Base-by-base conservation (phyloP, 2,113 vertebrate genomes). In the Mesembrinibis cayennensis region DNA sequence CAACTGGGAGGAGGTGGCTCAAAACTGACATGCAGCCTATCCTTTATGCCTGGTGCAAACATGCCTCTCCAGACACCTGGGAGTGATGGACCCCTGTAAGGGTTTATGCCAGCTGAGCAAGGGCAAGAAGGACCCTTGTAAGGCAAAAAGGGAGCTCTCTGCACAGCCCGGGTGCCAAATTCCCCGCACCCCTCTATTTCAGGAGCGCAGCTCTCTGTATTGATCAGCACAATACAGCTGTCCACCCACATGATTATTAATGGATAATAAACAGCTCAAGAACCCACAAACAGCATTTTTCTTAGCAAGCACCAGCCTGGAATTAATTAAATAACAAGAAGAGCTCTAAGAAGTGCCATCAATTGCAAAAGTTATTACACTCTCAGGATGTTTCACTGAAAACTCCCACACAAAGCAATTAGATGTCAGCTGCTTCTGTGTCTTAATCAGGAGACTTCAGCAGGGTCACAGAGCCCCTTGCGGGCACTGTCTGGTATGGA, bases 241-340 rank as follows among this genome's bases (percentile, higher is more conserved):
- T 93, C 95, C 91, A 38, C 91, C 87, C 86, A 81, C 63, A 0
- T 29, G 32, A 23, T 82, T 93, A 87, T 80, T 93, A 82, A 96
- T 59, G 74, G 78, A 30, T 91, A 93, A 87, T 80, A 82, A 96
- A 73, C 70, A 86, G 63, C 78, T 83, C 66, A 16, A 83, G 77
- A 16, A 83, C 13, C 47, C 55, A 82, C 50, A 78, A 93, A 78
- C 74, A 85, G 45, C 56, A 94, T 90, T 96, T 95, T 86, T 88
- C 91, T 81, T 79, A 74, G 45, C 12, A 76, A 92, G 79, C 22
- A 49, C 18, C 72, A 93, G 56, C n/a, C 72, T 82, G 49, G 66
- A 93, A 95, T 94, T 73, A 92, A 91, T 95, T 84, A 95, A 93
- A 66, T 49, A 97, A 81, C 52, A 40, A 89, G 67, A 77, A 93